Percentiles rank a stretch among this genome's conserved stretches.
These are phyloP conservation scores for Chaetops frenatus DNA, from an alignment of 2,113 vertebrate genomes.

Conservation along the genomic window DNA sequence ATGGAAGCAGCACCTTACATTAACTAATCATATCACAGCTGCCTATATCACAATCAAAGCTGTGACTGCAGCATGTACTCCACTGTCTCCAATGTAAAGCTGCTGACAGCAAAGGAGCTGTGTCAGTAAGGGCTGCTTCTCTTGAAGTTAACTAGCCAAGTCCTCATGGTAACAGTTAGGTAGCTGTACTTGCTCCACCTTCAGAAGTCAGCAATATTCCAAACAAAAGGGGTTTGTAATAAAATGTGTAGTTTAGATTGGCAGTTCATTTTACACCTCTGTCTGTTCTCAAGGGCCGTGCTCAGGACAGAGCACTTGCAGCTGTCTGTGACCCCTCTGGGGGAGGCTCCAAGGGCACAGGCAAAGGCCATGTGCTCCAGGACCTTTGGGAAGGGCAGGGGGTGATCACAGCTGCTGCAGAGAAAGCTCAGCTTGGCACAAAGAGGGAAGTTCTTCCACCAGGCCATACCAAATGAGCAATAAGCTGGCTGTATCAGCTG, in stretches of 20 bases:
- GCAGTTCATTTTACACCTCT: not conserved
- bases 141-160: not conserved
- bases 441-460: not conserved
- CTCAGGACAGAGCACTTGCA: not conserved
- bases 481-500: not conserved
- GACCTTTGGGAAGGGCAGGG: not conserved
- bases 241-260: not conserved
- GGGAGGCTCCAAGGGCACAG: not conserved
- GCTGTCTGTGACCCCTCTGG: too few relatives aligned
- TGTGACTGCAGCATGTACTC: not conserved
- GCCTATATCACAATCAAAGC: not conserved
- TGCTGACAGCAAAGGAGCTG: not conserved
- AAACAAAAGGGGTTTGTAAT: not conserved
- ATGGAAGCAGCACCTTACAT: not conserved
- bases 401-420: accelerated
- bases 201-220: not conserved
- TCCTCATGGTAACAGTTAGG: not conserved
- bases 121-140: not conserved
- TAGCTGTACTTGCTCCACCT: not conserved
- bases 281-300: accelerated
- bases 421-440: not conserved
- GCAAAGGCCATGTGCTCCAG: not conserved
- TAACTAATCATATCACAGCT: not conserved
- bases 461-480: accelerated
- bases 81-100: not conserved